Conservation (phyloP, 1,140 invertebrate genomes). For the Bactericera cockerelli region DNA sequence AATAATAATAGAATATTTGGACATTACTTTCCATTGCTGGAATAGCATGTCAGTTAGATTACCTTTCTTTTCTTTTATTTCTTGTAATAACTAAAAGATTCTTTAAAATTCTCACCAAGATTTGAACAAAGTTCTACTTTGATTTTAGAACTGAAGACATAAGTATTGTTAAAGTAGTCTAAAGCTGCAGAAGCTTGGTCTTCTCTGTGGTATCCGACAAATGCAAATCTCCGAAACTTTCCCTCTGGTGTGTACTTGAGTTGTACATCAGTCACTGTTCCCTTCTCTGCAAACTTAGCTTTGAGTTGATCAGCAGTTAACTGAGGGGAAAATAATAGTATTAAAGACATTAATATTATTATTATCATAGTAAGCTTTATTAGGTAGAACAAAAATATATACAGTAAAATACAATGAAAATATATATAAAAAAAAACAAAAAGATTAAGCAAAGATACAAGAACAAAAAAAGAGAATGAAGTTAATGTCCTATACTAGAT, state of each 20-base stretch:
- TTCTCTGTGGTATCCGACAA: slow-evolving; percentile 71
- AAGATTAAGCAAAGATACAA: too few species aligned
- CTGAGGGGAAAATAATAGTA: slow-evolving; percentile 35
- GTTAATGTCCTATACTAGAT: neutral
- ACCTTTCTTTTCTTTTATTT: too few species aligned
- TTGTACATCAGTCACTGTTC: slow-evolving; percentile 77
- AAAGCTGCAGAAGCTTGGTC: slow-evolving; percentile 59
- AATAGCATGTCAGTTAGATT: too few species aligned
- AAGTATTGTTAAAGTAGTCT: slow-evolving; percentile 67
- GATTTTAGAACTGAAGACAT: slow-evolving; percentile 63
- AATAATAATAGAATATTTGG: too few species aligned
- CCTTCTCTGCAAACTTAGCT: slow-evolving; percentile 59
- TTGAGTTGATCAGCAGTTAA: slow-evolving; percentile 59
- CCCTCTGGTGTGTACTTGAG: slow-evolving; percentile 83
- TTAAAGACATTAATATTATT: neutral
- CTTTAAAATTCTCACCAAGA: slow-evolving; percentile 44
- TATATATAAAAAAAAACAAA: too few species aligned
- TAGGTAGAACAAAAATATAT: slow-evolving; percentile 35
- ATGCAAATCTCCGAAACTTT: slow-evolving; percentile 79
- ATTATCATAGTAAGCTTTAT: slow-evolving; percentile 10
- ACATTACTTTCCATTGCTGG: too few species aligned
- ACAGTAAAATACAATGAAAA: too few species aligned
- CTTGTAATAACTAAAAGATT: too few species aligned
- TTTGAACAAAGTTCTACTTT: slow-evolving; percentile 57
- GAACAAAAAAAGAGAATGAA: too few species aligned